A percentile compares a stretch with the other conserved stretches of the same genome.
Conservation (phyloP, 2,797 vertebrate genomes). For the Gymnoscopelus braueri region DNA sequence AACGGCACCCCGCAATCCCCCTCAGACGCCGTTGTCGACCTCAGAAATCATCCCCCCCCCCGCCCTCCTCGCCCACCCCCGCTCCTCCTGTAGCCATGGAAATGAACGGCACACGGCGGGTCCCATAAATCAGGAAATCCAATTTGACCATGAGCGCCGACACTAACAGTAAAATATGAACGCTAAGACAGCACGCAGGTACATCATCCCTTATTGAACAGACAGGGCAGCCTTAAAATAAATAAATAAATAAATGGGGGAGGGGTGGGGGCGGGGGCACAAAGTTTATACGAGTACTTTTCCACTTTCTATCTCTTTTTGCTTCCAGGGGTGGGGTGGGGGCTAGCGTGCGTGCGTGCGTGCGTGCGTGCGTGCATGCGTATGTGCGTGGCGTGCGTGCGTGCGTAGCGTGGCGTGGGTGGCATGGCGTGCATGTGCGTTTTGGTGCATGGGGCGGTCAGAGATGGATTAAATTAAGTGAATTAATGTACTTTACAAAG, state of each 20-base stretch:
- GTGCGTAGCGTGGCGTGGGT: too few species aligned
- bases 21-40: constrained; percentile 73
- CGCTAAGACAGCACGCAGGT: constrained; percentile 66
- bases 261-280: not conserved
- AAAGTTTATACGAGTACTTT: constrained; percentile 41
- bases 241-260: constrained; percentile 27
- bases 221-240: constrained; percentile 40
- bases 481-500: not conserved
- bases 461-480: not conserved
- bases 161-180: constrained; percentile 76
- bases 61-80: constrained; percentile 52
- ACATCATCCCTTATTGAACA: constrained; percentile 60
- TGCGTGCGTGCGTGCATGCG: not conserved
- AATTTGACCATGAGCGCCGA: constrained; percentile 79
- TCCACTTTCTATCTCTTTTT: not conserved
- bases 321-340: not conserved
- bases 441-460: not conserved
- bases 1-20: constrained; percentile 78
- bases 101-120: constrained; percentile 71
- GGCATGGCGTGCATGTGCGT: not conserved
- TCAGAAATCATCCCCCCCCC: constrained; percentile 71
- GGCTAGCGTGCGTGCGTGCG: not conserved
- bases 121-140: constrained; percentile 82
- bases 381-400: too few species aligned
- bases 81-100: constrained; percentile 71